phyloP scores from a whole-genome alignment of 64 coral and sea anemone species.

The Actinia tenebrosa region DNA sequence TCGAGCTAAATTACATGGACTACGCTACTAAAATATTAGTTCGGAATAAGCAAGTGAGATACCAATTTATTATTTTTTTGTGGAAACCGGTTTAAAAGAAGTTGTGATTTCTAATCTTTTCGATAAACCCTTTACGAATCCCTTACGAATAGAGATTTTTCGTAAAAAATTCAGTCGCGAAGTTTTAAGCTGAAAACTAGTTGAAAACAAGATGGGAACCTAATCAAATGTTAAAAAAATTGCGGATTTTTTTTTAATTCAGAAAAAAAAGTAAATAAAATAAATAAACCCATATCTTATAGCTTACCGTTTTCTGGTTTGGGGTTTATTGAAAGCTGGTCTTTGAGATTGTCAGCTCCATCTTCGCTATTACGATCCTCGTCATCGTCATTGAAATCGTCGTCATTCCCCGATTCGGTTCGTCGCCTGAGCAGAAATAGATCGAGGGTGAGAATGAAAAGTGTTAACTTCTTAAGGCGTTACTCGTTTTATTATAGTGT shows the following conservation, averaged over 20 bases:
- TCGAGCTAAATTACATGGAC: background rate
- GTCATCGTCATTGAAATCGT: constrained; percentile 34
- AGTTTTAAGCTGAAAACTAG: too few species aligned
- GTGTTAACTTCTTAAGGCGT: constrained; percentile 36
- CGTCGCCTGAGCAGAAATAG: constrained; percentile 33
- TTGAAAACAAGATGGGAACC: too few species aligned
- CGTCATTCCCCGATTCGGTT: constrained; percentile 22
- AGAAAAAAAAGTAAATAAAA: background rate
- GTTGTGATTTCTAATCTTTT: too few species aligned
- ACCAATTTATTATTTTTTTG: too few species aligned
- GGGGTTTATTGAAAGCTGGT: background rate
- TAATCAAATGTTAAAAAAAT: too few species aligned
- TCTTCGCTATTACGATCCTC: constrained; percentile 58
- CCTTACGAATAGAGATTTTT: too few species aligned
- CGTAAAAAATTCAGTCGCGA: too few species aligned
- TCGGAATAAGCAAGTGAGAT: too few species aligned
- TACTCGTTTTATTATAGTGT: background rate
- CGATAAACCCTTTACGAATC: too few species aligned
- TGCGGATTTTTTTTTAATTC: background rate
- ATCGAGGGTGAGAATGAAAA: constrained; percentile 16
- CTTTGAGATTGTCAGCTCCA: constrained; percentile 12
- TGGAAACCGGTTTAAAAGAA: too few species aligned
- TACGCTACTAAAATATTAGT: too few species aligned
- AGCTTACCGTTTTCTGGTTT: background rate
- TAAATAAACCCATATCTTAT: background rate